Evolutionary conservation across 2,113 vertebrate species (phyloP).

Genomic region (Cacatua alba): DNA sequence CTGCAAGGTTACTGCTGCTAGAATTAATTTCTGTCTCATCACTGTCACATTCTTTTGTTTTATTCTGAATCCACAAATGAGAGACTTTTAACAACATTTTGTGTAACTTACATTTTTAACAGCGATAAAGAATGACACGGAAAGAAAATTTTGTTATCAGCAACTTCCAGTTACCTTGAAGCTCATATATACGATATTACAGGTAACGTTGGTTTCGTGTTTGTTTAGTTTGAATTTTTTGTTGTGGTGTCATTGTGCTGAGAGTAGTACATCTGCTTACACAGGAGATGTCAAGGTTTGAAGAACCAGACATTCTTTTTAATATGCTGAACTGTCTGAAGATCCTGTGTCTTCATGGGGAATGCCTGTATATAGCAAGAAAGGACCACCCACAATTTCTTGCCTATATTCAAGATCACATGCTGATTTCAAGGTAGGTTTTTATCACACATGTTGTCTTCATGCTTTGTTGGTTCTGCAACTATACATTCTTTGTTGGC

Average conservation of each 20-base stretch:
- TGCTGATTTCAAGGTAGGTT: conserved; percentile 92
- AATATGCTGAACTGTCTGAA: conserved; percentile 98
- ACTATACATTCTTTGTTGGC: background rate
- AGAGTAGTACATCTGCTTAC: conserved; percentile 20
- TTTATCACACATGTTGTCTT: background rate
- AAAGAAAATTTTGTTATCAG: conserved; percentile 93
- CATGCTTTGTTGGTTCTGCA: background rate
- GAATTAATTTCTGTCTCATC: background rate
- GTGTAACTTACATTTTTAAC: conserved; percentile 57
- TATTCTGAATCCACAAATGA: background rate
- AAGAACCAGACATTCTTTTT: conserved; percentile 98
- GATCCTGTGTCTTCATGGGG: conserved; percentile 94
- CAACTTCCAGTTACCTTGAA: conserved; percentile 94
- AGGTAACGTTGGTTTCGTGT: conserved; percentile 79
- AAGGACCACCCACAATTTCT: conserved; percentile 96
- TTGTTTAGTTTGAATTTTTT: conserved; percentile 28
- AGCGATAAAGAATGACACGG: conserved; percentile 91
- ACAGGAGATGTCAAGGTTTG: conserved; percentile 97
- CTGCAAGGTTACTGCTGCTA: background rate
- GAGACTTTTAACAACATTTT: background rate
- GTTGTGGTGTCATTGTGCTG: background rate
- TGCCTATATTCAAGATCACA: conserved; percentile 93
- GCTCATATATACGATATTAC: conserved; percentile 95
- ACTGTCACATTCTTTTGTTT: background rate
- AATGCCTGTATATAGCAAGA: conserved; percentile 90